phyloP scores from a whole-genome alignment of 2,888 invertebrate genomes.

The Leptinotarsa rubiginosa region DNA sequence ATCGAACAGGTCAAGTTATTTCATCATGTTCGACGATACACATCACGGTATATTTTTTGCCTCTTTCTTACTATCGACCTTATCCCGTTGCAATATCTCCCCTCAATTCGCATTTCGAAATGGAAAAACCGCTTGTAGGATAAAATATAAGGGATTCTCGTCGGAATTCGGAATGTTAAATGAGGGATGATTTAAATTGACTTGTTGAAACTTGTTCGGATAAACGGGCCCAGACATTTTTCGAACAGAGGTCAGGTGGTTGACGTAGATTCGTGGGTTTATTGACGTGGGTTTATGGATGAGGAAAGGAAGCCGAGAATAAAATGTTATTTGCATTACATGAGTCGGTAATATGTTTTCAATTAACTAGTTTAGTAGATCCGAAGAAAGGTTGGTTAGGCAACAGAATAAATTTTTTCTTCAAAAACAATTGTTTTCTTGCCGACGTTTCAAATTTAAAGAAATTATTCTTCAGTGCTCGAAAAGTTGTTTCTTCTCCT shows the following conservation, averaged over 20 bases:
- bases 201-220: conserved; percentile 15
- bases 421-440: no score
- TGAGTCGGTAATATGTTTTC: no score
- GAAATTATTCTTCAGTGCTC: no score
- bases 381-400: not conserved
- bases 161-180: conserved; percentile 9
- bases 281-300: not conserved
- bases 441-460: no score
- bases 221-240: not conserved
- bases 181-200: conserved; percentile 18
- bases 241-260: not conserved
- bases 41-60: conserved; percentile 9
- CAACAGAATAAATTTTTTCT: no score
- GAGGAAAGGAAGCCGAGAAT: no score
- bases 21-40: not conserved
- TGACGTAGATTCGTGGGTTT: not conserved
- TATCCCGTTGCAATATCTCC: conserved; percentile 9
- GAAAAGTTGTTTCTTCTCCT: no score
- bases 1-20: no score
- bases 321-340: no score
- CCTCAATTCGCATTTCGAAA: not conserved
- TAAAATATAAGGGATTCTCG: conserved; percentile 16
- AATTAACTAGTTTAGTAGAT: no score
- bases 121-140: conserved; percentile 12
- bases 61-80: not conserved